Evolutionary conservation across 2,797 vertebrate species (phyloP), one percentile per base, ranked within the genome.

Genomic region (Lagocephalus sceleratus): DNA sequence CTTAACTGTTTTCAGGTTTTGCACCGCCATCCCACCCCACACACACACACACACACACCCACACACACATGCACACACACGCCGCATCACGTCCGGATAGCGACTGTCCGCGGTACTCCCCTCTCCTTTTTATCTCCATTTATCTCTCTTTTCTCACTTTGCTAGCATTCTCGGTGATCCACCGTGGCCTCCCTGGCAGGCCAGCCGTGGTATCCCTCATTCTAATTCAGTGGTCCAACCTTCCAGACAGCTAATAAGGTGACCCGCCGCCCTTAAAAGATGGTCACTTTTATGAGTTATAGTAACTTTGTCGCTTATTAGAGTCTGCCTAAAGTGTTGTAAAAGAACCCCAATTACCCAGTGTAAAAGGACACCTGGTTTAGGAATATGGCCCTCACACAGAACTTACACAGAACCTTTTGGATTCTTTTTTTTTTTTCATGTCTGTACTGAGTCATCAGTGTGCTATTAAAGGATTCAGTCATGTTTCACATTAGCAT

Each of bases 221-320:
- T 82, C 61, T 50, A 73, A 85, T 85, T 83, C 81, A 61, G 60
- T 25, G 0, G 67, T 70, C 68, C 71, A 69, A 69, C 25, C 76
- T 75, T 63, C 51, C 59, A 55, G 23, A 39, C 17, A 74, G 69
- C 71, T 85, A 80, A 85, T 81, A 83, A 82, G 68, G 32, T 77
- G 76, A 86, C 79, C 80, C 57, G 57, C 57, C 69, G 70, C 63
- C 78, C 75, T 85, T 72, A 66, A 74, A 84, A 68, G 78, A 81
- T 76, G 70, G 48, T 9, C 35, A 6, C 56, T 48, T 76, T 62
- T 71, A 63, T 67, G 78, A 83, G 81, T 73, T 68, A 79, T 67
- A 67, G 61, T 67, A 63, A 66, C 50, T 22, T 63, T 73, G 65
- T 29, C 48, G 41, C 57, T 82, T 73, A 63, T 76, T 69, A 71